A percentile compares a stretch with the other conserved stretches of the same genome.
Evolutionary conservation across 2,113 vertebrate genomes (phyloP).

Genomic region (Hemibagrus wyckioides): DNA sequence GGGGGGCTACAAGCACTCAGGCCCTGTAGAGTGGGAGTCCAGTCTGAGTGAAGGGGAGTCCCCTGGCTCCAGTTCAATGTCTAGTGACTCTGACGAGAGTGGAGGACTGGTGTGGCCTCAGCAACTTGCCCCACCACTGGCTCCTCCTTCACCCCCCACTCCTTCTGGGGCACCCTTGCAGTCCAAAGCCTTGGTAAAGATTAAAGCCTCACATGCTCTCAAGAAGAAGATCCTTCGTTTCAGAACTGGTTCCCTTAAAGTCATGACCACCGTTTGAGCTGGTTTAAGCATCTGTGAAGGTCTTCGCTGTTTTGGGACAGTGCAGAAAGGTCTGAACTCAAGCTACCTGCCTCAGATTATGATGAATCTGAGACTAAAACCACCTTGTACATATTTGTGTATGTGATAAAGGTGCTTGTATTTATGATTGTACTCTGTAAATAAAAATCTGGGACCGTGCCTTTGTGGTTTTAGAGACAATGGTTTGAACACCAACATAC

Average conservation of each 20-base stretch:
- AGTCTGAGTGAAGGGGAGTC: conserved; percentile 79
- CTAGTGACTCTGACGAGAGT: conserved; percentile 84
- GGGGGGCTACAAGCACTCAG: conserved; percentile 57
- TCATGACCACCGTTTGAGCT: conserved; percentile 85
- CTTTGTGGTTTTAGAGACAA: conserved; percentile 10
- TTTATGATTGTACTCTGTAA: conserved; percentile 60
- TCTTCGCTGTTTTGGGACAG: background rate
- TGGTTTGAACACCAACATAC: background rate
- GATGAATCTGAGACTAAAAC: conserved; percentile 14
- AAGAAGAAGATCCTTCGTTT: conserved; percentile 90
- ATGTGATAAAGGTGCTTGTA: conserved; percentile 48
- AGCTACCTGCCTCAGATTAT: conserved; percentile 13
- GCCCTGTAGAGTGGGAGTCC: conserved; percentile 71
- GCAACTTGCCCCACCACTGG: conserved; percentile 76
- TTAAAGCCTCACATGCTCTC: conserved; percentile 88
- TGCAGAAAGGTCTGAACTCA: background rate
- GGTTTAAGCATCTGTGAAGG: background rate
- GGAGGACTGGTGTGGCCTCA: conserved; percentile 87
- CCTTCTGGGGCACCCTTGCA: conserved; percentile 65
- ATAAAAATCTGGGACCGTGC: conserved; percentile 49
- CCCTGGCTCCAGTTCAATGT: conserved; percentile 77
- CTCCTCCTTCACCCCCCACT: conserved; percentile 59
- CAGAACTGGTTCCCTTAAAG: conserved; percentile 85
- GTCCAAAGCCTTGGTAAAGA: conserved; percentile 86
- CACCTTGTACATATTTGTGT: conserved; percentile 52